Evolutionary conservation across 2,888 invertebrate genomes (phyloP), one percentile per base, ranked within the genome.

Genomic region (Syrphus vitripennis): DNA sequence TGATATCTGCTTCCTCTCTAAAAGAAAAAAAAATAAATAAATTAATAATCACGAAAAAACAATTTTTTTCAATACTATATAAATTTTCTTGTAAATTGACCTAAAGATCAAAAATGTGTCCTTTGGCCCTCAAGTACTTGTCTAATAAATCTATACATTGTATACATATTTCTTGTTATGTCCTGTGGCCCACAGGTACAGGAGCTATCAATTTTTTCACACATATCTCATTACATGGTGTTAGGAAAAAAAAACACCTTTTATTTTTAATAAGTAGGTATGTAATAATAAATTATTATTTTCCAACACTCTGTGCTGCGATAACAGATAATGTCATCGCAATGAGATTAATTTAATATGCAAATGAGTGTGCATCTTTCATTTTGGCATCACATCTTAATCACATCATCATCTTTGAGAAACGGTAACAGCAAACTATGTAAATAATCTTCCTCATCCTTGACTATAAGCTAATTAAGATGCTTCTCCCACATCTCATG

Each of bases 1-100:
- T 94, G 94, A 90, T 93, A 93, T 90, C 94, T 94, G 92, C 94
- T 94, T 88, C 94, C 95, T 93, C 95, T 95, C 94, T 95, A 94
- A 90, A 89, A 88, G 55, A 71, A 42, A 19, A 65, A 65, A n/a
- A 9, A 26, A 3, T 6, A 40, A 80, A 34, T 72, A 48, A 75
- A 67, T 48, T 37, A 3, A 42, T 48, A 53, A 48, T 26, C 2
- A 40, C 4, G n/a, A n/a, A 34, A 26, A 14, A 14, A 24, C 12
- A 16, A 72, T 5, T 7, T 14, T 12, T 34, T 26, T 19, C 12
- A 4, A 76, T 21, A 31, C 50, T 21, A 65, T 6, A 21, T 19
- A 12, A 21, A 24, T 5, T 24, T 4, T 48, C 14, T 12, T 10
- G 21, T 5, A 14, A 14, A 14, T 14, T 12, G 19, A 48, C 14